These are phyloP conservation scores for Salvelinus sp. DNA, from an alignment of 2,113 vertebrate genomes.

Conservation along the genomic window DNA sequence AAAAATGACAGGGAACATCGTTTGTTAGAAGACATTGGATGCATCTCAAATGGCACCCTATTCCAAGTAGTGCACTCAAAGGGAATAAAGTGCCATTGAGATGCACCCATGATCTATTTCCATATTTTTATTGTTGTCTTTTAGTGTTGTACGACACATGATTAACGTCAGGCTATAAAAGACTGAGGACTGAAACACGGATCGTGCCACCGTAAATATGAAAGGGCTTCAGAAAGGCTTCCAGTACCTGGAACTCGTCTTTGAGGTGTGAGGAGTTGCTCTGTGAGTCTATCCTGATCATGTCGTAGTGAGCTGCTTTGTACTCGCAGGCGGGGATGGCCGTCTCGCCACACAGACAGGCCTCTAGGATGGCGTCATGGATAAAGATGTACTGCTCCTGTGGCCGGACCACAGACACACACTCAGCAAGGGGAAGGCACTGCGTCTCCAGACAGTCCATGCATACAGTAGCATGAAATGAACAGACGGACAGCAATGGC, in stretches of 20 bases:
- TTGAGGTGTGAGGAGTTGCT: conserved; percentile 98
- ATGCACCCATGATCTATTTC: too few relatives aligned
- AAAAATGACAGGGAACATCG: conserved; percentile 1
- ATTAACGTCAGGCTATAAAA: too few relatives aligned
- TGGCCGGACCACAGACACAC: conserved; percentile 14
- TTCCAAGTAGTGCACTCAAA: too few relatives aligned
- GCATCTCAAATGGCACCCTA: background rate
- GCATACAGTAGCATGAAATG: background rate
- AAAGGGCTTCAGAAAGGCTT: too few relatives aligned
- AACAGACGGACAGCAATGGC: conserved; percentile 26
- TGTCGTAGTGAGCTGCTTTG: conserved; percentile 97
- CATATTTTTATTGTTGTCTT: too few relatives aligned
- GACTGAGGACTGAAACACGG: too few relatives aligned
- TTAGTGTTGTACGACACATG: too few relatives aligned
- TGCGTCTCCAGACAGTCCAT: conserved; percentile 77
- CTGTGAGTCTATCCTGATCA: conserved; percentile 99
- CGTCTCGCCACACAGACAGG: conserved; percentile 97
- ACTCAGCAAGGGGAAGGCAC: conserved; percentile 49
- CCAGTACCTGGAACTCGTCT: conserved; percentile 95
- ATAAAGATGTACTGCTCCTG: conserved; percentile 99
- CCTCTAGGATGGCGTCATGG: conserved; percentile 98
- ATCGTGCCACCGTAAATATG: too few relatives aligned
- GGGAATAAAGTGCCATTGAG: background rate
- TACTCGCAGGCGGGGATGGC: conserved; percentile 97
- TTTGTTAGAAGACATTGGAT: background rate